Evolutionary conservation across 30 jellyfish, hydroid and myxozoan genomes (phyloP).

Genomic region (Calvadosia cruxmelitensis): DNA sequence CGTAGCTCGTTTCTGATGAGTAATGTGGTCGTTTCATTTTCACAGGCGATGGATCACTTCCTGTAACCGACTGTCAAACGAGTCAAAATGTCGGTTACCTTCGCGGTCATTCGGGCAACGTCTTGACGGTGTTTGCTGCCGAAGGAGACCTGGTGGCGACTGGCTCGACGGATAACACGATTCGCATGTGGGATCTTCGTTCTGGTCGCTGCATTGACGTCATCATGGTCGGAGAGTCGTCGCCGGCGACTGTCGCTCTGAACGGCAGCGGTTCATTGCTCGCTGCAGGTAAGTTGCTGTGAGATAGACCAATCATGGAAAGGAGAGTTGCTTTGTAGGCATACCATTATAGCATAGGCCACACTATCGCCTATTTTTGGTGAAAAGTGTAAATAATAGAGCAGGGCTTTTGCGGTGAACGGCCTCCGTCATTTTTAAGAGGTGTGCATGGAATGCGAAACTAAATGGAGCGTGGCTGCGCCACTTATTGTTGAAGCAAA

Average conservation of each 20-base stretch:
- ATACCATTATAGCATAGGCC: no score
- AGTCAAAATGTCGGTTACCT: constrained; percentile 69
- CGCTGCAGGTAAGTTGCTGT: constrained; percentile 72
- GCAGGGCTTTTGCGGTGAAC: no score
- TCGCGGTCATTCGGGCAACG: constrained; percentile 88
- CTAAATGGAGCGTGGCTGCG: no score
- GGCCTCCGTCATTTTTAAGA: no score
- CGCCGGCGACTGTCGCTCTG: constrained; percentile 90
- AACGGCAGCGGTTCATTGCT: constrained; percentile 40
- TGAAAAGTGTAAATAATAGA: no score
- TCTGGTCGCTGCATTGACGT: constrained; percentile 89
- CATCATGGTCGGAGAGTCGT: constrained; percentile 76
- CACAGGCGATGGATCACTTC: constrained; percentile 78
- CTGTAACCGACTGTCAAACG: constrained; percentile 67
- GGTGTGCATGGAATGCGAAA: no score
- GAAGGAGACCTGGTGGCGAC: constrained; percentile 80
- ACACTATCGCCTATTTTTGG: no score
- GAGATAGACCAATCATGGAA: no score
- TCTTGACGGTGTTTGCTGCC: constrained; percentile 82
- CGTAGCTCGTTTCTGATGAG: neutral
- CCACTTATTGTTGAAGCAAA: no score
- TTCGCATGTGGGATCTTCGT: constrained; percentile 91
- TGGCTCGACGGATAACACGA: constrained; percentile 81
- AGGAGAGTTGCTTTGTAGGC: no score
- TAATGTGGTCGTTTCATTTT: neutral